Conservation (phyloP, 2,113 vertebrate species). For the Odontesthes bonariensis region DNA sequence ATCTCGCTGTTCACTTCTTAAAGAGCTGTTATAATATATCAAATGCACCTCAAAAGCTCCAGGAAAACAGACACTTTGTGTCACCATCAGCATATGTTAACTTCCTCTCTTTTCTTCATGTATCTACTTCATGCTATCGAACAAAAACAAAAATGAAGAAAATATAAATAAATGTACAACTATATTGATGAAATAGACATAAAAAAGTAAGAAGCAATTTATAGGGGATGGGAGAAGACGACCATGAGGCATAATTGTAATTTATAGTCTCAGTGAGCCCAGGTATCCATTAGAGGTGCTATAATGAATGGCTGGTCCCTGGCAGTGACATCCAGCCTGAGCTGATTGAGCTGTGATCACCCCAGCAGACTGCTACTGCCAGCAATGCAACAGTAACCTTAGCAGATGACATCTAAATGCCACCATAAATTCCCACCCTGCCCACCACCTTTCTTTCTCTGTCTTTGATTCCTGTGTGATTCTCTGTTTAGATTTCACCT, state of each 20-base stretch:
- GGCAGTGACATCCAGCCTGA: conserved; percentile 62
- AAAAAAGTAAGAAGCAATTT: neutral
- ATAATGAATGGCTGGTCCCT: conserved; percentile 68
- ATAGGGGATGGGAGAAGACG: neutral
- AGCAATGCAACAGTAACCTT: conserved; percentile 55
- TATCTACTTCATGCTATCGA: conserved; percentile 17
- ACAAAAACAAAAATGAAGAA: neutral
- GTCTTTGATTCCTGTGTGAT: neutral
- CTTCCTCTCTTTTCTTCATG: neutral
- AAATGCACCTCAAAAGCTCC: too few species aligned
- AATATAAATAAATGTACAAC: conserved; percentile 14
- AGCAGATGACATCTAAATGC: conserved; percentile 50
- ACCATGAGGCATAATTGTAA: conserved; percentile 47
- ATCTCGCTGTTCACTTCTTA: neutral
- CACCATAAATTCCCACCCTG: conserved; percentile 38
- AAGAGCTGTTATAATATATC: conserved; percentile 39
- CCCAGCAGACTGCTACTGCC: conserved; percentile 44
- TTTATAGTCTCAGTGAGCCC: conserved; percentile 55
- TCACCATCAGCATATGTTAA: conserved; percentile 22
- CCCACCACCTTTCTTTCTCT: conserved; percentile 16
- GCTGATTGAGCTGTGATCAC: conserved; percentile 78
- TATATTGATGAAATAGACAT: neutral
- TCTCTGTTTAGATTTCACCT: conserved; percentile 3
- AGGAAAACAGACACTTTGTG: conserved; percentile 22
- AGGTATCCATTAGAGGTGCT: conserved; percentile 62